Percentiles rank a stretch among this genome's conserved stretches.
phyloP scores from a whole-genome alignment of 2,113 vertebrate species.

The Pseudonaja textilis region DNA sequence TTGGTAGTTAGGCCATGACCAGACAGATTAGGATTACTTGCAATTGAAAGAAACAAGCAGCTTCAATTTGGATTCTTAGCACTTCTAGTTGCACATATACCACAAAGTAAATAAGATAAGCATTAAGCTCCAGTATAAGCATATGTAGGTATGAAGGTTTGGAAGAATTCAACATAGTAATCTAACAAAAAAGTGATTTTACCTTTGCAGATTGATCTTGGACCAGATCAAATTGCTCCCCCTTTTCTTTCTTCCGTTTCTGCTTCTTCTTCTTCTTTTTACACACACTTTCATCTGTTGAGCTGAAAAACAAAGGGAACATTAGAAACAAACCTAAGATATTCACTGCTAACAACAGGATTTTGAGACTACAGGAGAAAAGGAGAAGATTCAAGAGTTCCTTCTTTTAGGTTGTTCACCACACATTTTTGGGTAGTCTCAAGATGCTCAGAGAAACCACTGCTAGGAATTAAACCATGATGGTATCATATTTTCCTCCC shows the following conservation, averaged over 20 bases:
- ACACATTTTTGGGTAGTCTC: background rate
- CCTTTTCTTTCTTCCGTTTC: conserved; percentile 92
- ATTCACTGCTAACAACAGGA: background rate
- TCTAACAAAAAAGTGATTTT: conserved; percentile 1
- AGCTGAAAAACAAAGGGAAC: conserved; percentile 70
- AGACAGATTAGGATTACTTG: background rate
- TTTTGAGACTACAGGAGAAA: background rate
- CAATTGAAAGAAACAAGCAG: background rate
- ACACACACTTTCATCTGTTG: conserved; percentile 85
- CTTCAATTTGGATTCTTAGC: background rate
- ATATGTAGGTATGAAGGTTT: background rate
- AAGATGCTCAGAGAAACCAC: background rate
- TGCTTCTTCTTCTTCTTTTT: conserved; percentile 95
- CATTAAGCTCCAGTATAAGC: too few species aligned
- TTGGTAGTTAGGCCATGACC: background rate
- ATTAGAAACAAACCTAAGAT: conserved; percentile 22
- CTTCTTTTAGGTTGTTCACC: background rate
- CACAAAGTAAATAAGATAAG: background rate
- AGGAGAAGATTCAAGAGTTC: background rate
- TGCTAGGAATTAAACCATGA: background rate
- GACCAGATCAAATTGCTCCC: conserved; percentile 73
- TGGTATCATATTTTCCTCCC: background rate
- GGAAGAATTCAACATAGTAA: background rate
- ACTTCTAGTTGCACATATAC: background rate
- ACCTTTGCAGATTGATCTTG: conserved; percentile 88